phyloP scores from a whole-genome alignment of 1,140 invertebrate species.

The Eriocheir sinensis region DNA sequence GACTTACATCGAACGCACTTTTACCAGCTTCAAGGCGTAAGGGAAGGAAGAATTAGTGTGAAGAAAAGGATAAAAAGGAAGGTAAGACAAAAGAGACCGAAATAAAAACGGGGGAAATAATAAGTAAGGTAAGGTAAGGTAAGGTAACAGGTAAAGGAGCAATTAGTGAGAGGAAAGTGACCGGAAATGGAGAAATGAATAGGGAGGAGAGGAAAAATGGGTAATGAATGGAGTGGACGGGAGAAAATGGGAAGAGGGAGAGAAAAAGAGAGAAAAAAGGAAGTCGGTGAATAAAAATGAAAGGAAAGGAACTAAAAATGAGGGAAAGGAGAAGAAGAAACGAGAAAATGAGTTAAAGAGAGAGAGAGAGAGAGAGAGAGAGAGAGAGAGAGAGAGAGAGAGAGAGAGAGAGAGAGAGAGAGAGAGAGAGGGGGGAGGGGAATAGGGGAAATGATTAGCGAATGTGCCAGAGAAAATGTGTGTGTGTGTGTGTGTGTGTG shows the following conservation, averaged over 20 bases:
- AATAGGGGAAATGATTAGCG: not conserved
- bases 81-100: too few relatives aligned
- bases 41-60: too few relatives aligned
- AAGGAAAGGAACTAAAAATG: too few relatives aligned
- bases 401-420: not conserved
- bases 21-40: not conserved
- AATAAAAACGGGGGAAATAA: not conserved
- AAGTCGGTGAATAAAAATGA: too few relatives aligned
- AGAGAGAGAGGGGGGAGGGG: not conserved
- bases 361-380: not conserved
- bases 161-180: too few relatives aligned
- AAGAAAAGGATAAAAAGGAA: too few relatives aligned
- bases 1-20: not conserved
- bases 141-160: not conserved
- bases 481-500: not conserved
- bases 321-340: not conserved
- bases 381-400: not conserved
- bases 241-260: not conserved
- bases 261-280: not conserved
- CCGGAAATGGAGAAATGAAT: not conserved
- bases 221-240: not conserved
- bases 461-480: not conserved
- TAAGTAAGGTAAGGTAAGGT: not conserved
- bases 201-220: not conserved
- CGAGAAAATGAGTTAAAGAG: not conserved